Base-by-base conservation (phyloP, 2,113 vertebrate species). In the Sigmodon hispidus region DNA sequence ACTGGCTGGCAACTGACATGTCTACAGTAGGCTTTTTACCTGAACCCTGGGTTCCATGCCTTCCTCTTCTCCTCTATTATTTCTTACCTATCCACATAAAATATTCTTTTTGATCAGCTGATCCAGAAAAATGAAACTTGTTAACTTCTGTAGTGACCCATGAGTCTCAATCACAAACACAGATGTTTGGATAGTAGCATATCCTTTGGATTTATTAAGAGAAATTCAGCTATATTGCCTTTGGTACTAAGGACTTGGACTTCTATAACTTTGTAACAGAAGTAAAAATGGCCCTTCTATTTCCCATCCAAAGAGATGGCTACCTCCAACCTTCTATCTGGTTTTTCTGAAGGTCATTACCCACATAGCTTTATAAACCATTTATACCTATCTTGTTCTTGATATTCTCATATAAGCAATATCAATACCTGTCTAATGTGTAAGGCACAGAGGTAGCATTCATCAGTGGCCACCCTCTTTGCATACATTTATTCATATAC, bases 391-490 rank as follows among this genome's bases (percentile, higher is more conserved):
- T 86, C 67, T 61, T 9, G 24, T 45, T 57, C 55, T 87, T 52
- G 48, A n/a, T 16, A 36, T 76, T 61, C 90, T 31, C 43, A n/a
- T 48, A n/a, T 34, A 34, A 43, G n/a, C 34, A 0, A 12, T 26
- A 13, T 17, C 21, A 36, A 10, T 84, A 45, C 45, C 61, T 72
- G 52, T 17, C 11, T 40, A 11, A 48, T 4, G 4, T 73, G 1
- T 10, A 31, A 79, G 16, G 7, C 19, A 50, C 29, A 73, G 52
- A 67, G 1, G 8, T 13, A 12, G 7, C 55, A 72, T 24, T 65
- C 13, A 24, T 8, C 7, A 9, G 40, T 1, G 21, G 3, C n/a
- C 19, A 8, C 10, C 10, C n/a, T 3, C 3, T 24, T 24, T 3
- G 7, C 24, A 5, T 24, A 24, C 0, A 21, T 55, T 8, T 7